Evolutionary conservation across 2,888 invertebrate species (phyloP).

Genomic region (Eristalis arbustorum): DNA sequence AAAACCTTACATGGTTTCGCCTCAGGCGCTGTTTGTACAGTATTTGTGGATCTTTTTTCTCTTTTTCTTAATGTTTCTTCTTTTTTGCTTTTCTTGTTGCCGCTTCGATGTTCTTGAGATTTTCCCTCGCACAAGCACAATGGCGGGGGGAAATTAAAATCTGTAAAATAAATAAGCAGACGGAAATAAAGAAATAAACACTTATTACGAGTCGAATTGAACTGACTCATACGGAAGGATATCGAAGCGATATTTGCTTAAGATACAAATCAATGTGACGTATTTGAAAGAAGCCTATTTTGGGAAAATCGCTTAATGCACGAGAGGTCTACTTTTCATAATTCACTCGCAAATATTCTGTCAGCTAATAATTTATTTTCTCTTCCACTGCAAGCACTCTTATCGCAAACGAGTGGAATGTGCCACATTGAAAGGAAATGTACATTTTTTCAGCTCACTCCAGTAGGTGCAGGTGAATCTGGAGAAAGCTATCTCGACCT

Average conservation of each 20-base stretch:
- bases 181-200: conserved; percentile 35
- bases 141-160: conserved; percentile 64
- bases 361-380: no score
- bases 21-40: conserved; percentile 57
- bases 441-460: no score
- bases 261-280: no score
- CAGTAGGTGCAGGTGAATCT: no score
- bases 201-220: conserved; percentile 52
- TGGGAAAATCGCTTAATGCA: no score
- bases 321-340: no score
- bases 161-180: conserved; percentile 48
- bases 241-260: conserved; percentile 29
- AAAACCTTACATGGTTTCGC: conserved; percentile 24
- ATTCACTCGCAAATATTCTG: no score
- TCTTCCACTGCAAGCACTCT: no score
- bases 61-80: neutral
- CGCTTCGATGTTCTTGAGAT: conserved; percentile 24
- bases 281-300: no score
- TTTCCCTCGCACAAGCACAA: conserved; percentile 28
- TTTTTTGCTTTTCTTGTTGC: conserved; percentile 11
- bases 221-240: conserved; percentile 20
- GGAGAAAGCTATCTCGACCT: no score
- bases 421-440: no score
- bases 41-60: conserved; percentile 19
- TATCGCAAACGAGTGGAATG: no score